phyloP scores from a whole-genome alignment of 2,888 invertebrate species.

The Osmoderma eremita region DNA sequence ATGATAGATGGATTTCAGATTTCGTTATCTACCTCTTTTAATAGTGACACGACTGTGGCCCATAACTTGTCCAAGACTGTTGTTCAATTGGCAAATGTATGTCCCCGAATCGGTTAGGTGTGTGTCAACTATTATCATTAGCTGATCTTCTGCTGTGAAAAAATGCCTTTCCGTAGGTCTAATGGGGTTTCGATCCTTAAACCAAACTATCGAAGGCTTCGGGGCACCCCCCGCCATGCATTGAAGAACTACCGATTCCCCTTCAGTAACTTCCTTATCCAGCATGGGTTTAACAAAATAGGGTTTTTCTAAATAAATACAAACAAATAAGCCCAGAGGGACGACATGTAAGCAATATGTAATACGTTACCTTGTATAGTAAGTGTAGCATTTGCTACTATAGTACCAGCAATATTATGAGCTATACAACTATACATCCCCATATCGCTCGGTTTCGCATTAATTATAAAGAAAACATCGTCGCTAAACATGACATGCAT shows the following conservation, averaged over 20 bases:
- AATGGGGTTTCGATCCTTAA: conserved; percentile 82
- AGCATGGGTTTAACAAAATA: conserved; percentile 87
- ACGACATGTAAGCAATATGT: too few species aligned
- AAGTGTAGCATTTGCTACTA: conserved; percentile 86
- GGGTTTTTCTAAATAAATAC: conserved; percentile 76
- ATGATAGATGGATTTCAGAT: too few species aligned
- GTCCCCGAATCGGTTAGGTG: conserved; percentile 81
- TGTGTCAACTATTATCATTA: conserved; percentile 87
- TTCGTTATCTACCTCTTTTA: conserved; percentile 67
- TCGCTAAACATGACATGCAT: conserved; percentile 94
- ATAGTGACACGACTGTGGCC: conserved; percentile 79
- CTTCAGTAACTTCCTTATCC: conserved; percentile 82
- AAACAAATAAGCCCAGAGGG: too few species aligned
- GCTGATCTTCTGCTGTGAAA: conserved; percentile 86
- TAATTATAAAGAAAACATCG: conserved; percentile 91
- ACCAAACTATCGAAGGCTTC: conserved; percentile 83
- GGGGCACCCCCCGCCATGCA: conserved; percentile 90
- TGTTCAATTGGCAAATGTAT: conserved; percentile 91
- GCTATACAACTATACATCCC: conserved; percentile 95
- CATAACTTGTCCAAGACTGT: conserved; percentile 80
- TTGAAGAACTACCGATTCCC: conserved; percentile 86
- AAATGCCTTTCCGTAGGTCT: conserved; percentile 83
- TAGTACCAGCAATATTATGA: conserved; percentile 86
- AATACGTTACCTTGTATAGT: conserved; percentile 71
- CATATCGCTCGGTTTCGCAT: conserved; percentile 87